Evolutionary conservation across 92 coral and sea anemone species (phyloP), one percentile per base, ranked within the genome.

Genomic region (Meandrina meandrites): DNA sequence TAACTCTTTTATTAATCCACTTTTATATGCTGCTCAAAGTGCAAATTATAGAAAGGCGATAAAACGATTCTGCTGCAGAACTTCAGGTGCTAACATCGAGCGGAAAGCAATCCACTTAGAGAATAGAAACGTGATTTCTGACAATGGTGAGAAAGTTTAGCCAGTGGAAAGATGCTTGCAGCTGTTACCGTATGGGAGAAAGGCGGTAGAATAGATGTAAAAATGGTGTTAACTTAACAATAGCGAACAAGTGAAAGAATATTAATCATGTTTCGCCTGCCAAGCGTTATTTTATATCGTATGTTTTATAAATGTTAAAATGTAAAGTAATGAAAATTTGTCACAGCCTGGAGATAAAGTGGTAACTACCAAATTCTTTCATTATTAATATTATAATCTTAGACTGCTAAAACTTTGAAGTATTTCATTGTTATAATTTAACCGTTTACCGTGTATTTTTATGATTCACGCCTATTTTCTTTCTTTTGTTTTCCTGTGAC

Each of bases 11-110:
- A 53, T 84, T 12, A 84, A 89, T 60, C 91, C 91, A 19, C 81
- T 89, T 18, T 73, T 84, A 31, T 89, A 89, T 35, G 88, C 91
- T 9, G 82, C 85, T 62, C 91, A 89, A 54, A 89, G 91, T 64
- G 51, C 91, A 69, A 89, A 89, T 32, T 89, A 89, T 64, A 69
- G 91, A 80, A 40, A 70, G 13, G 76, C 84, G 16, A 35, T 89
- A 34, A 40, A 48, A 45, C 8, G 48, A 9, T n/a, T 83, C 36
- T 83, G 56, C 56, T 73, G 79, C 69, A 9, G 75, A 37, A 66
- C 15, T 11, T 6, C 3, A 17, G 40, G 15, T 13, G 81, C 27
- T 1, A 34, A 50, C 1, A 51, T 34, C 17, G 5, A 35, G 42
- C 36, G 84, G 19, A 24, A 60, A 64, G 74, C 54, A 62, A 80